These are phyloP conservation scores for Panzeria rudis DNA, from an alignment of 2,888 invertebrate species.

Conservation along the genomic window DNA sequence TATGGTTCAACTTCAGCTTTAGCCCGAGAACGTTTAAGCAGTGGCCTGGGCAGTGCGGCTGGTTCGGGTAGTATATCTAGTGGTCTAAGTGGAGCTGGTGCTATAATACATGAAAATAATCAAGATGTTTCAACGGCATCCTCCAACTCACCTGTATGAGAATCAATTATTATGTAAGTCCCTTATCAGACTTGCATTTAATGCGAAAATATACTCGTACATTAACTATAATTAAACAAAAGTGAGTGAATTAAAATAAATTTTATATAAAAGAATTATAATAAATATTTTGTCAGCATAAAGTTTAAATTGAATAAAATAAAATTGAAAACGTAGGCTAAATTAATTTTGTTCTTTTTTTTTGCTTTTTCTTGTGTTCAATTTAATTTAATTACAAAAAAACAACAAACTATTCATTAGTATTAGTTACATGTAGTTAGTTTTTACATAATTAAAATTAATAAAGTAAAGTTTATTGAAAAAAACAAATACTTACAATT, in stretches of 20 bases:
- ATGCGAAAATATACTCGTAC: slow-evolving; percentile 6
- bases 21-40: slow-evolving; percentile 58
- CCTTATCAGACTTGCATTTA: slow-evolving; percentile 63
- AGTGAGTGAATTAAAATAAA: slow-evolving; percentile 61
- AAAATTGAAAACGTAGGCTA: slow-evolving; percentile 75
- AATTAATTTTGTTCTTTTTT: slow-evolving; percentile 58
- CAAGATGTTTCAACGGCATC: slow-evolving; percentile 76
- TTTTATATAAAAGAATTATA: slow-evolving; percentile 31
- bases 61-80: slow-evolving; percentile 61
- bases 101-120: slow-evolving; percentile 62
- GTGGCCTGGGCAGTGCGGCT: slow-evolving; percentile 52
- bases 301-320: slow-evolving; percentile 59
- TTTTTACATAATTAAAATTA: slow-evolving; percentile 48
- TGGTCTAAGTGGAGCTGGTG: slow-evolving; percentile 61
- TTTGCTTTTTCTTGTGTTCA: not conserved
- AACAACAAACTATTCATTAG: slow-evolving; percentile 38
- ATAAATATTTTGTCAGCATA: slow-evolving; percentile 13
- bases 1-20: slow-evolving; percentile 60
- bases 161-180: slow-evolving; percentile 78
- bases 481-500: slow-evolving; percentile 13
- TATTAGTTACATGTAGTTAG: slow-evolving; percentile 54
- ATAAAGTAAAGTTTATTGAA: slow-evolving; percentile 23
- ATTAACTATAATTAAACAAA: slow-evolving; percentile 39
- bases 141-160: slow-evolving; percentile 80
- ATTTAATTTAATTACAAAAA: slow-evolving; percentile 31